A percentile compares a stretch with the other conserved stretches of the same genome.
Evolutionary conservation across 2,113 vertebrate genomes (phyloP).

Genomic region (Canis aureus): DNA sequence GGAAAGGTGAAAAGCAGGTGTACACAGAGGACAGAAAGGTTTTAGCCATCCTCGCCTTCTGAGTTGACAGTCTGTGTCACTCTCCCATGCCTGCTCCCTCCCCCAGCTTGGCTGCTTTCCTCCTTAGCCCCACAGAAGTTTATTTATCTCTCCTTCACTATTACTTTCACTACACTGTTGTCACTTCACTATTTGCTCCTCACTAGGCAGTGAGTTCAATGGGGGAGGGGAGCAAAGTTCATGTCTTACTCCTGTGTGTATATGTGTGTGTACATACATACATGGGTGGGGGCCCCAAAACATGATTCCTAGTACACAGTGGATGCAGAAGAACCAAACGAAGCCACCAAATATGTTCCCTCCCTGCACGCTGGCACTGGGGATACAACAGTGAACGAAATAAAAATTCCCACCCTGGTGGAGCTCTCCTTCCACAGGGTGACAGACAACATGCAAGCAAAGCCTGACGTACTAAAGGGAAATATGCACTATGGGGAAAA

Average conservation of each 20-base stretch:
- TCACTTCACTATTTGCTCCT: not conserved
- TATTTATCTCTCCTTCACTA: not conserved
- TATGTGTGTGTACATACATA: no score
- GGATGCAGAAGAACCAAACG: not conserved
- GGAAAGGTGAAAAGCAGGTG: not conserved
- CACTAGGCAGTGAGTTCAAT: not conserved
- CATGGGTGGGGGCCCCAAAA: not conserved
- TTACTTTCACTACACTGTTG: not conserved
- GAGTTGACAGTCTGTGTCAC: not conserved
- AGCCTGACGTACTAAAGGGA: not conserved
- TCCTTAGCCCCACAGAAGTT: not conserved
- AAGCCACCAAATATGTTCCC: not conserved
- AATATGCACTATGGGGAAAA: fast-evolving
- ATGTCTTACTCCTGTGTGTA: not conserved
- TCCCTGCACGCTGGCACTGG: not conserved
- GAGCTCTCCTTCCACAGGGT: not conserved
- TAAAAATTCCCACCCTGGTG: not conserved
- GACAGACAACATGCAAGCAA: not conserved
- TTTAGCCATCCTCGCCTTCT: not conserved
- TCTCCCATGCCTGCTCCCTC: not conserved
- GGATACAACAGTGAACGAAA: not conserved
- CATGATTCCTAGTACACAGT: not conserved
- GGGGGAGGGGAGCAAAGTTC: not conserved
- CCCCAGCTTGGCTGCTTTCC: not conserved
- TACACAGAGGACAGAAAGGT: not conserved